phyloP scores from a whole-genome alignment of 2,113 vertebrate species.

The Toxotes chatareus region DNA sequence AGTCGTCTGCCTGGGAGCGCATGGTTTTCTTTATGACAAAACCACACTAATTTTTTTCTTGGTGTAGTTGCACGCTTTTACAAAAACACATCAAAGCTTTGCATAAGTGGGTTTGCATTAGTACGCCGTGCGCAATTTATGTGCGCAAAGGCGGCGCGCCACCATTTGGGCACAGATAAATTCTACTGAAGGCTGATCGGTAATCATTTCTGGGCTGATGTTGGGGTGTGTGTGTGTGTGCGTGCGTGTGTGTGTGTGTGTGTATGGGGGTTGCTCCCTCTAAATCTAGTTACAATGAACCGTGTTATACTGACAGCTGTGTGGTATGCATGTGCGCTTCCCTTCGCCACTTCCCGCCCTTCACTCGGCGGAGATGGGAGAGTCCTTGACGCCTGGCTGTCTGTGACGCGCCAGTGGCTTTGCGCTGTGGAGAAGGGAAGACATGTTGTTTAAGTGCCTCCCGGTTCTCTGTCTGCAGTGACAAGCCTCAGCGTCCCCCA shows the following conservation, averaged over 20 bases:
- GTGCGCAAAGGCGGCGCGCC: conserved; percentile 63
- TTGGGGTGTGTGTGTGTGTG: background rate
- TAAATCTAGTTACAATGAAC: conserved; percentile 85
- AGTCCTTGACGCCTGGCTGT: conserved; percentile 85
- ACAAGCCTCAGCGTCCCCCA: conserved; percentile 70
- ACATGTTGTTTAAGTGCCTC: conserved; percentile 69
- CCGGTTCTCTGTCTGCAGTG: conserved; percentile 58
- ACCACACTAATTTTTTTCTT: conserved; percentile 53
- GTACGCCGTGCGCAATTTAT: conserved; percentile 52
- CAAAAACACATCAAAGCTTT: conserved; percentile 65
- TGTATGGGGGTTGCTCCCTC: conserved; percentile 77
- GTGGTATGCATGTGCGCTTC: conserved; percentile 84
- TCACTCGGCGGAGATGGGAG: conserved; percentile 71
- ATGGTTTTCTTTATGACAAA: conserved; percentile 62
- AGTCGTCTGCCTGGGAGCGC: conserved; percentile 42
- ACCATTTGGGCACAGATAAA: conserved; percentile 54
- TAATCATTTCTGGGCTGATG: conserved; percentile 31
- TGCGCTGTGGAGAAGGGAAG: conserved; percentile 70
- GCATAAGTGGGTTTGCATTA: conserved; percentile 66
- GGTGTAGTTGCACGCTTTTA: conserved; percentile 47
- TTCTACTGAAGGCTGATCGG: conserved; percentile 49
- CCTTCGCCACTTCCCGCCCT: conserved; percentile 77
- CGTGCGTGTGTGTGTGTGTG: conserved; percentile 25
- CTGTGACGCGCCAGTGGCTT: conserved; percentile 77
- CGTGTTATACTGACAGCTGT: conserved; percentile 78